These are phyloP conservation scores for Oscarella lobularis DNA, from an alignment of 37 sponge, comb jelly and placozoan genomes.

Conservation along the genomic window DNA sequence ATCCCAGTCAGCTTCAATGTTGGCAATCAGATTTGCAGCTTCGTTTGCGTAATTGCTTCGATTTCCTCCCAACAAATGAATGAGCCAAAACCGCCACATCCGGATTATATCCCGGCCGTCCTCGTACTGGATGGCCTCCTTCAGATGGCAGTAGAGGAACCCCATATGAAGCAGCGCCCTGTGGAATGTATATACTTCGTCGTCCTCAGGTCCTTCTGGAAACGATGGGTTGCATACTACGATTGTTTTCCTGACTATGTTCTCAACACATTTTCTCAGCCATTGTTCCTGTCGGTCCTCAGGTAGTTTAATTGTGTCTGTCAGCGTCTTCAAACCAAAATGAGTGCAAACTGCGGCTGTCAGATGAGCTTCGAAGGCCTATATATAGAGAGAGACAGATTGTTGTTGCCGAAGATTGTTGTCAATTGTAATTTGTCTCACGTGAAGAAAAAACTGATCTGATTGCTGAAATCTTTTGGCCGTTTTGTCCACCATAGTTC, in stretches of 20 bases:
- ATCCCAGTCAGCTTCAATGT: background rate
- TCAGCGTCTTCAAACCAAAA: background rate
- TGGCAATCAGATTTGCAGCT: slow-evolving; percentile 1
- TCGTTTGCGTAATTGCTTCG: background rate
- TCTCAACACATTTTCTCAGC: background rate
- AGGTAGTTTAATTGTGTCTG: background rate
- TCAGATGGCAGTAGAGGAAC: background rate
- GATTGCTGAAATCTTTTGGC: background rate
- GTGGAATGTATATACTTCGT: background rate
- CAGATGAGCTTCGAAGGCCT: slow-evolving; percentile 1
- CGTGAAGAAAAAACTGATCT: background rate
- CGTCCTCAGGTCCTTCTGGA: background rate
- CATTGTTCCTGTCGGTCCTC: background rate
- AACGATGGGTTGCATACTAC: background rate
- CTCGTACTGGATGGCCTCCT: background rate
- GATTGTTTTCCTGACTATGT: background rate
- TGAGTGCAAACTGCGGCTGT: background rate
- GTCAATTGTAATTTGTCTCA: background rate
- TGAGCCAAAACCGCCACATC: background rate
- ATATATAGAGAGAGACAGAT: background rate
- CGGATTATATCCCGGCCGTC: background rate
- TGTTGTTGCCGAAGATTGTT: background rate
- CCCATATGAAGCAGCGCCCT: slow-evolving; percentile 1
- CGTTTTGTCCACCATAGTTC: background rate
- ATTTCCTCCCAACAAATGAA: background rate